Evolutionary conservation across 2,888 invertebrate genomes (phyloP), one percentile per base, ranked within the genome.

Genomic region (Amblyjoppa fuscipennis): DNA sequence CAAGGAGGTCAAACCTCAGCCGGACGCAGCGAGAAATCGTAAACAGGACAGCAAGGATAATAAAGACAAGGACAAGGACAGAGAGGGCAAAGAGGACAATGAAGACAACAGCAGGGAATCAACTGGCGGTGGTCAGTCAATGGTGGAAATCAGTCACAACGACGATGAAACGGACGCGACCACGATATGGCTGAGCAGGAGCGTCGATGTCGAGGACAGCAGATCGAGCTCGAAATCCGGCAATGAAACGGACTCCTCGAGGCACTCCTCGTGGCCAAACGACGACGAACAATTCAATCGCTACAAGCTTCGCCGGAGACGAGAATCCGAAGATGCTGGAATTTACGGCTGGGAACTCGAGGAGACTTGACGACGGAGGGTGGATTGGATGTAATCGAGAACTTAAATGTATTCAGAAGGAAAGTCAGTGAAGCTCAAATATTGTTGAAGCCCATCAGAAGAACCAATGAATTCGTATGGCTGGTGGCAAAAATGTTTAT

Each of bases 321-420:
- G 90, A 38, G 89, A 89, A 51, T 91, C 91, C 31, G 90, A 91
- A 16, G 91, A 93, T 71, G 85, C 88, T 31, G 53, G 20, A n/a
- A 89, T 89, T 82, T 90, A 90, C 90, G 85, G 89, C 9, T 92
- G 90, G 90, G 91, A 92, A 38, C 88, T 90, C 76, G 91, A 91
- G 49, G 90, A 92, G 71, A 92, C 92, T 84, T 92, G 92, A 93
- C 83, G 59, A 80, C 56, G 0, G 56, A 28, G 9, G 6, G 28
- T 25, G 66, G 49, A 25, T 25, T 31, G 31, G 11, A 53, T 49
- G 11, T 45, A 11, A 45, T 11, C n/a, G 41, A 31, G 49, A 34
- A 64, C 45, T 64, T 75, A 49, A 7, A 45, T 28, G 9, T 49
- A 41, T 25, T 7, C 13, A 49, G n/a, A n/a, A 34, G 38, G 38